Evolutionary conservation across 2,888 invertebrate species (phyloP).

Genomic region (Polietes domitor): DNA sequence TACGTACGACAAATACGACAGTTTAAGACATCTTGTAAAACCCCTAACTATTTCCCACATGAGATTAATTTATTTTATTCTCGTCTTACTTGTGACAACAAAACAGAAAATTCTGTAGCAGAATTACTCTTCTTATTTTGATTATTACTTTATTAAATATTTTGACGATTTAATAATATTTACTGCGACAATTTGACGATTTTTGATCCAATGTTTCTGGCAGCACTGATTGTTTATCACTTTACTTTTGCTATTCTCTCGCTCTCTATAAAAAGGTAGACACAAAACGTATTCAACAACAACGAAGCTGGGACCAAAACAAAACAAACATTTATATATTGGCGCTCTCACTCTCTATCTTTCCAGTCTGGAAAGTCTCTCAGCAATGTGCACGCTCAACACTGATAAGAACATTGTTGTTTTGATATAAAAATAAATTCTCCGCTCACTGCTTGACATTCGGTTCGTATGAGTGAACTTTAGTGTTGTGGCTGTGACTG

Average conservation of each 20-base stretch:
- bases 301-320: not conserved
- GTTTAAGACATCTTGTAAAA: too few relatives aligned
- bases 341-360: not conserved
- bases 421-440: constrained; percentile 13
- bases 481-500: constrained; percentile 7
- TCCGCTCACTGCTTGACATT: constrained; percentile 9
- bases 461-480: constrained; percentile 17
- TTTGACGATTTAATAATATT: too few relatives aligned
- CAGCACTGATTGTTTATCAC: not conserved
- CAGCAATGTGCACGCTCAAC: not conserved
- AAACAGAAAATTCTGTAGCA: too few relatives aligned
- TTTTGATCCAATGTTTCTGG: too few relatives aligned
- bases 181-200: too few relatives aligned
- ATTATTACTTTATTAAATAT: too few relatives aligned
- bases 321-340: not conserved
- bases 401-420: constrained; percentile 1
- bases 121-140: too few relatives aligned
- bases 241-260: constrained; percentile 2
- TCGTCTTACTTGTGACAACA: too few relatives aligned
- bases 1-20: too few relatives aligned
- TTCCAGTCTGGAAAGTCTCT: not conserved
- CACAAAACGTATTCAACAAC: not conserved
- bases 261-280: not conserved
- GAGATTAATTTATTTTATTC: too few relatives aligned
- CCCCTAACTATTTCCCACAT: too few relatives aligned